phyloP scores from a whole-genome alignment of 2,797 vertebrate species.

The Pseudomugil gertrudae region DNA sequence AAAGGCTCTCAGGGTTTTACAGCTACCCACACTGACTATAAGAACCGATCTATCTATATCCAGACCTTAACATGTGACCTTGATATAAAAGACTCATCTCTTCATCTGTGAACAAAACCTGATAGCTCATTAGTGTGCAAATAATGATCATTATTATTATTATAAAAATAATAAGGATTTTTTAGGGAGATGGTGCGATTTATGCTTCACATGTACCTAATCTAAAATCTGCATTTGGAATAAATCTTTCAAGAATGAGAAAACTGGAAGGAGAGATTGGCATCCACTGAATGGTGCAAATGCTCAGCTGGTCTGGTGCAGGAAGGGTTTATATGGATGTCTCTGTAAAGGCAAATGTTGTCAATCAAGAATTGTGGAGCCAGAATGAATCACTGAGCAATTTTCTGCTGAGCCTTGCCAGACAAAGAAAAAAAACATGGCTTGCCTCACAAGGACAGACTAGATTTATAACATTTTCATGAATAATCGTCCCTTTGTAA shows the following conservation, averaged over 20 bases:
- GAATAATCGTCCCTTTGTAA: constrained; percentile 26
- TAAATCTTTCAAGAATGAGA: constrained; percentile 18
- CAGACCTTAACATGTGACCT: not conserved
- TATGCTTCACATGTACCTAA: not conserved
- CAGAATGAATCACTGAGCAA: constrained; percentile 51
- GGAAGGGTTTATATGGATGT: constrained; percentile 37
- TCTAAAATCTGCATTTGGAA: constrained; percentile 7
- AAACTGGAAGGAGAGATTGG: constrained; percentile 36
- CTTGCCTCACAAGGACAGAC: constrained; percentile 12
- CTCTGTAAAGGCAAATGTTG: constrained; percentile 32
- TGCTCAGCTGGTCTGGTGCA: constrained; percentile 34
- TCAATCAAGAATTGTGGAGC: constrained; percentile 38
- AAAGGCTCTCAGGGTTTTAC: not conserved
- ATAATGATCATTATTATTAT: too few species aligned
- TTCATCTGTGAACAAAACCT: not conserved
- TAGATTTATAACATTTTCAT: constrained; percentile 12
- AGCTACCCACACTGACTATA: not conserved
- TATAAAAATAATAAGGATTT: not conserved
- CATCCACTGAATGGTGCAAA: constrained; percentile 25
- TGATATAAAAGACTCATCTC: not conserved
- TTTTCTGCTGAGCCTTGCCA: constrained; percentile 39
- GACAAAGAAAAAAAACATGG: constrained; percentile 10
- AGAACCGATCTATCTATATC: not conserved
- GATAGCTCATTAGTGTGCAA: not conserved
- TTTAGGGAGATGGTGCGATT: not conserved